Percentiles rank a stretch among this genome's conserved stretches.
Evolutionary conservation across 2,888 invertebrate species (phyloP).

Genomic region (Campoplex nolae): DNA sequence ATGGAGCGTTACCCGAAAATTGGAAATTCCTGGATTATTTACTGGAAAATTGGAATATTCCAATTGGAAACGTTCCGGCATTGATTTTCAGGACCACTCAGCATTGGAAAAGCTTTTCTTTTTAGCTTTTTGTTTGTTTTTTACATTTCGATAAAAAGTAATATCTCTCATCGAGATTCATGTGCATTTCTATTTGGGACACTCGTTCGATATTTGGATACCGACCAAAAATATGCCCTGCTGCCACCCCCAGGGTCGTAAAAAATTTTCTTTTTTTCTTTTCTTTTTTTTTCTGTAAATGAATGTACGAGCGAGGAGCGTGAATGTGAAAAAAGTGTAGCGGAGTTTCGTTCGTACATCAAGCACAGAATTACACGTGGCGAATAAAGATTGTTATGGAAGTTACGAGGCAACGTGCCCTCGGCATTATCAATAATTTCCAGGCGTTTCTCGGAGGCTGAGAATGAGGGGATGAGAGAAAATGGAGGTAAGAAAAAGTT

Average conservation of each 20-base stretch:
- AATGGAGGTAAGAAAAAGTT: slow-evolving; percentile 48
- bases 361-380: slow-evolving; percentile 18
- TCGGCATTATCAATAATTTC: slow-evolving; percentile 62
- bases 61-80: not conserved
- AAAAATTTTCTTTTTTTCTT: not conserved
- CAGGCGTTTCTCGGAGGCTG: slow-evolving; percentile 54
- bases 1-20: not conserved
- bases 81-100: not conserved
- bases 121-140: not conserved
- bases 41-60: not conserved
- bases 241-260: not conserved
- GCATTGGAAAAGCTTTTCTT: not conserved
- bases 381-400: slow-evolving; percentile 52
- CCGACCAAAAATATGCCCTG: slow-evolving; percentile 41
- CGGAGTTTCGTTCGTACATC: slow-evolving; percentile 5
- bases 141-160: not conserved
- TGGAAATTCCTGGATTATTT: not conserved
- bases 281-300: not conserved
- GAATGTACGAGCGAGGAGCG: not conserved
- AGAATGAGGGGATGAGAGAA: not conserved
- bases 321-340: slow-evolving; percentile 17
- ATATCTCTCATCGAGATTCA: slow-evolving; percentile 30
- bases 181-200: slow-evolving; percentile 39
- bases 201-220: slow-evolving; percentile 61
- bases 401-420: slow-evolving; percentile 42